Base-by-base conservation (phyloP, 2,888 invertebrate genomes). In the Andrena bucephala region DNA sequence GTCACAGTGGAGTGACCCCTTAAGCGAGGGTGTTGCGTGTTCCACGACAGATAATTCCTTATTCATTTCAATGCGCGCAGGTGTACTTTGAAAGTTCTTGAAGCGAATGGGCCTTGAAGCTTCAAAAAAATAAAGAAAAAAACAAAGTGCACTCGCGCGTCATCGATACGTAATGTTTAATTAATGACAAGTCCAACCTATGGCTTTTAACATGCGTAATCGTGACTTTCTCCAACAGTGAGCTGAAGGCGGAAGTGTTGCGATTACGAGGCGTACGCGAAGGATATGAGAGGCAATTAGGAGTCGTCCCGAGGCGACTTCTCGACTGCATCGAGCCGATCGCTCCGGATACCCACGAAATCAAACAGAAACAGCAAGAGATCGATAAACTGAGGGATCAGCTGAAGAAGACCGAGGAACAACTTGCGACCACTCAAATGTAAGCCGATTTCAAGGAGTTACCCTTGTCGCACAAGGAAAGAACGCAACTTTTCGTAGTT, bases 191-290 rank as follows among this genome's bases (percentile, higher is more conserved):
- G 10, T 0, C 27, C 69, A 83, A 81, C 77, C 69, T 73, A 31
- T 16, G 20, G 6, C 31, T 31, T 27, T 72, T 57, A 27, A 67
- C 62, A 70, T 48, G 4, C 52, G 0, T n/a, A 72, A 71, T 31
- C 36, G 33, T 57, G 5, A 20, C 24, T 72, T 73, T 72, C 33
- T 16, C n/a, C 7, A 20, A 54, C 31, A 92, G 94, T 87, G 96
- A 97, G 91, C 92, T 97, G 76, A 95, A 96, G 81, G 95, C 96
- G 0, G 97, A 97, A 94, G 96, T 97, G 50, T 95, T 96, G 87
- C 95, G 96, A 33, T 92, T 97, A n/a, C 95, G 95, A 77, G 95
- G 95, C 0, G 93, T 96, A 60, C 94, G 95, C 6, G 95, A 96
- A 88, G 95, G 96, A 76, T 96, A 95, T 88, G 96, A 96, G 89